Evolutionary conservation across 2,888 invertebrate genomes (phyloP).

Genomic region (Epinotia ramella): DNA sequence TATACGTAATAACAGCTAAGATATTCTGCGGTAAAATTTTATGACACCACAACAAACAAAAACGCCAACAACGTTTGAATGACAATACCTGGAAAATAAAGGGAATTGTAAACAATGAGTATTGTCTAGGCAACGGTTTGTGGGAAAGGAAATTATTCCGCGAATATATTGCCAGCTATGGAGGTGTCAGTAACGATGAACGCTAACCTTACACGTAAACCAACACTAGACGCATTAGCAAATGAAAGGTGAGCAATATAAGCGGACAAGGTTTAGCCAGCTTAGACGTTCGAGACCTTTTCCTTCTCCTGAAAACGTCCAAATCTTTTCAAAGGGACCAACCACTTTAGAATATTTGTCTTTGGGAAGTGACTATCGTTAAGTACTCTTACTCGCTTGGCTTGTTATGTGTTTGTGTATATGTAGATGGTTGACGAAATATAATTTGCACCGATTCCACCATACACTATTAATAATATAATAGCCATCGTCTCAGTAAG

Average conservation of each 20-base stretch:
- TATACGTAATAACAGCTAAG: neutral
- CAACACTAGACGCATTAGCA: neutral
- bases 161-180: conserved; percentile 28
- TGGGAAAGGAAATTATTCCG: conserved; percentile 35
- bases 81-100: conserved; percentile 42
- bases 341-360: too few species aligned
- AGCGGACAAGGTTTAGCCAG: too few species aligned
- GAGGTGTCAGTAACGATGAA: conserved; percentile 16
- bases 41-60: conserved; percentile 24
- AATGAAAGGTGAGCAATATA: neutral
- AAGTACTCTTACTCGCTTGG: too few species aligned
- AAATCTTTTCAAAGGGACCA: too few species aligned
- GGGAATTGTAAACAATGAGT: conserved; percentile 39
- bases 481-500: too few species aligned
- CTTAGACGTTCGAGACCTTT: too few species aligned
- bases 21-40: conserved; percentile 14
- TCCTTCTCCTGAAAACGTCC: too few species aligned
- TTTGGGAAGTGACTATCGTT: too few species aligned
- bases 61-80: conserved; percentile 27
- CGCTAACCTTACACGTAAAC: neutral
- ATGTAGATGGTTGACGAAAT: too few species aligned
- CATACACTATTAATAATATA: too few species aligned
- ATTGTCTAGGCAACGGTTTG: conserved; percentile 41
- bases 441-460: too few species aligned
- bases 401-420: too few species aligned